phyloP scores from a whole-genome alignment of 2,797 vertebrate genomes.

The Oreonectes daqikongensis region DNA sequence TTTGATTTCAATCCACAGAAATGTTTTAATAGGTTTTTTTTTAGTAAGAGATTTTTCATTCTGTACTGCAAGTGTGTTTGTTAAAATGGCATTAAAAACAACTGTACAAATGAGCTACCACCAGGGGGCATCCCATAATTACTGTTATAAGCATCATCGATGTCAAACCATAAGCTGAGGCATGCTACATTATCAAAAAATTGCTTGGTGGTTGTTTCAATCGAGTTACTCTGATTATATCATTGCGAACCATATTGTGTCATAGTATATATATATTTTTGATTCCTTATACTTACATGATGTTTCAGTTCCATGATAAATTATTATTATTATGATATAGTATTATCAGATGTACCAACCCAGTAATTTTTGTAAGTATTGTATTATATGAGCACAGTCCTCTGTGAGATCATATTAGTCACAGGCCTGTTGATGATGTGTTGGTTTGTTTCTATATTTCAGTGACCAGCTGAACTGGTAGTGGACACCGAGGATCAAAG shows the following conservation, averaged over 20 bases:
- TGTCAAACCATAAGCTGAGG: neutral
- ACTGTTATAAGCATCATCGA: neutral
- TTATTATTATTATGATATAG: neutral
- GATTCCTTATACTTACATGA: too few species aligned
- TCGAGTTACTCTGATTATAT: neutral
- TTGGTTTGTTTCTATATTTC: neutral
- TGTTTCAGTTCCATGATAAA: too few species aligned
- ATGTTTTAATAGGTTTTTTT: too few species aligned
- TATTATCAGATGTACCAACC: neutral
- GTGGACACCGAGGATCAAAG: neutral
- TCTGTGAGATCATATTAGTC: neutral
- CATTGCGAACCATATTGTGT: neutral
- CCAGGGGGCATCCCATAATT: constrained; percentile 39
- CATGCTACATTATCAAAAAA: neutral
- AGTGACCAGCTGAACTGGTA: neutral
- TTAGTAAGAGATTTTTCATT: neutral
- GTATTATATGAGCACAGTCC: too few species aligned
- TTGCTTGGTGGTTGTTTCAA: neutral
- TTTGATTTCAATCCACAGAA: too few species aligned
- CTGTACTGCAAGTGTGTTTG: neutral
- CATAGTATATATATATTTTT: too few species aligned
- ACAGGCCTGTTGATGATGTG: neutral
- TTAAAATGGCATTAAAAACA: constrained; percentile 1
- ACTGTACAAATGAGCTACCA: constrained; percentile 7
- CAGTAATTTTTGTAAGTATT: neutral